Conservation (phyloP, 2,797 vertebrate genomes). For the Simalia tracyae region DNA sequence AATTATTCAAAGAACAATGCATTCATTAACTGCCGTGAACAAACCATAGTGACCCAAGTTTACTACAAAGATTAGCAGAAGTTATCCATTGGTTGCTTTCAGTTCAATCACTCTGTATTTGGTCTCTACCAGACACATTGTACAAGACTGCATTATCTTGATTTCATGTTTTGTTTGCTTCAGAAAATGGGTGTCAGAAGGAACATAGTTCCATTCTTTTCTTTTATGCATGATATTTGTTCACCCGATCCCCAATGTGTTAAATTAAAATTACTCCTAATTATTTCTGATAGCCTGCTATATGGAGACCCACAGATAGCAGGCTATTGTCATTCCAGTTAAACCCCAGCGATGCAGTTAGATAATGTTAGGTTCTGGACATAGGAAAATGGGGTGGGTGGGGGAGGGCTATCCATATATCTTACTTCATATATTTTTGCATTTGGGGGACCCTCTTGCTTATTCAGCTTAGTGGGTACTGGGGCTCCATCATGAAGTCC, state of each 20-base stretch:
- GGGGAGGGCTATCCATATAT: neutral
- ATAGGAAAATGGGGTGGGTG: neutral
- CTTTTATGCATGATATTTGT: neutral
- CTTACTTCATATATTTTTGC: neutral
- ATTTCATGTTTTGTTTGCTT: neutral
- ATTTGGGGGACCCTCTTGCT: neutral
- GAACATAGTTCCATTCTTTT: neutral
- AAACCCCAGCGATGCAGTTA: neutral
- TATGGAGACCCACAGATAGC: neutral
- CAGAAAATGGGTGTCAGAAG: neutral
- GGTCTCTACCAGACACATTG: neutral
- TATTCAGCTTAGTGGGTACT: neutral
- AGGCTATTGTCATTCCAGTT: neutral
- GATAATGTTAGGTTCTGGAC: neutral
- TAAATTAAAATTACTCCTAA: neutral
- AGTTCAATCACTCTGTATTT: neutral
- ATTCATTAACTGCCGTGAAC: constrained; percentile 7
- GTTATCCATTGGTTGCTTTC: neutral
- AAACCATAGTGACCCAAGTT: neutral
- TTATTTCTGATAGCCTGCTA: neutral
- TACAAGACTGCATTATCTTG: neutral
- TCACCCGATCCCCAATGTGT: neutral
- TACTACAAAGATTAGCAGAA: neutral
- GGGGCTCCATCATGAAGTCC: neutral
- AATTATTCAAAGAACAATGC: neutral